A percentile compares a stretch with the other conserved stretches of the same genome.
Evolutionary conservation across 2,888 invertebrate genomes (phyloP).

Genomic region (Lasioglossum villosulum): DNA sequence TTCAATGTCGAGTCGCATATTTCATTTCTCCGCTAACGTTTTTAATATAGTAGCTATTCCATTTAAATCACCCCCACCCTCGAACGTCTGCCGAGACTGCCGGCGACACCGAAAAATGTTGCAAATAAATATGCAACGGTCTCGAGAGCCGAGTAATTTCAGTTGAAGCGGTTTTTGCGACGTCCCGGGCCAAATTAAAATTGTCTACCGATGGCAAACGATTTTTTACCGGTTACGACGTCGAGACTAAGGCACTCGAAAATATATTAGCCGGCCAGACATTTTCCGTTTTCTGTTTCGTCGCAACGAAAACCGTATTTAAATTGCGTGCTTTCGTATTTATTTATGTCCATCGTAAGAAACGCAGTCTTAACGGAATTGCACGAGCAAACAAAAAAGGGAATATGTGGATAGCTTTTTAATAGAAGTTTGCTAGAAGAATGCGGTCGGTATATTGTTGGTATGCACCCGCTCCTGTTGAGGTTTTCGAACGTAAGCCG

Average conservation of each 20-base stretch:
- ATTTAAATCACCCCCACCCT: neutral
- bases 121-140: neutral
- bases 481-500: neutral
- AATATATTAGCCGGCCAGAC: neutral
- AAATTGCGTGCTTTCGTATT: too few relatives aligned
- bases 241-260: neutral
- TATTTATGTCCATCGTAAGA: too few relatives aligned
- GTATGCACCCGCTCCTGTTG: neutral
- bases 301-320: too few relatives aligned
- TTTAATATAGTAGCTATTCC: neutral
- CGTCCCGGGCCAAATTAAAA: neutral
- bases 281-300: neutral
- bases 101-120: neutral
- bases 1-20: slow-evolving; percentile 10
- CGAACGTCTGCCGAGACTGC: neutral
- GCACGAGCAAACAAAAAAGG: neutral
- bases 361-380: neutral
- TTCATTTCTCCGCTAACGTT: slow-evolving; percentile 2
- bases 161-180: neutral
- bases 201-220: neutral
- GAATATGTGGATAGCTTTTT: neutral
- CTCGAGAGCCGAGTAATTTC: neutral
- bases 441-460: neutral
- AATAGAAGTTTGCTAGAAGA: neutral
- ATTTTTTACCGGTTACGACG: neutral